Conservation (phyloP, 2,888 invertebrate genomes). For the Tachina fera region DNA sequence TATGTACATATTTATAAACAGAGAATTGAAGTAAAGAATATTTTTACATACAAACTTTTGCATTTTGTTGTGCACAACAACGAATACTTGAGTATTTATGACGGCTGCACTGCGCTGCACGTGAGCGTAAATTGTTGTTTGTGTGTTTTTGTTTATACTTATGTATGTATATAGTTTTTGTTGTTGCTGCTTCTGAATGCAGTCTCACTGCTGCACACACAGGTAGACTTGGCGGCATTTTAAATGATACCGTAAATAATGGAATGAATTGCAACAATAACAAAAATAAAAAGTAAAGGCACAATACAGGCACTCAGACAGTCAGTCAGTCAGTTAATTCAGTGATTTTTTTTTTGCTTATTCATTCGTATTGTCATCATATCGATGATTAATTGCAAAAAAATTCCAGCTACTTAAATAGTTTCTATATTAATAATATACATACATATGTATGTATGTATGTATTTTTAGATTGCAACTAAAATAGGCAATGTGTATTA, state of each 20-base stretch:
- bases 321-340: conserved; percentile 5
- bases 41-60: conserved; percentile 2
- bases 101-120: conserved; percentile 58
- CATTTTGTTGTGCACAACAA: conserved; percentile 9
- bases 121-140: conserved; percentile 55
- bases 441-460: no score
- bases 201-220: conserved; percentile 14
- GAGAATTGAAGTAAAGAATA: conserved; percentile 23
- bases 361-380: conserved; percentile 45
- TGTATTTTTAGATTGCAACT: conserved; percentile 28
- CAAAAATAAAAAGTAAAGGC: background rate
- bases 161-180: conserved; percentile 22
- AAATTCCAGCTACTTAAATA: conserved; percentile 34
- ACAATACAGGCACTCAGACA: conserved; percentile 6
- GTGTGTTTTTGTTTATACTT: conserved; percentile 11
- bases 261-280: conserved; percentile 16
- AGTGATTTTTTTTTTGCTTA: conserved; percentile 22
- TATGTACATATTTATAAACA: background rate
- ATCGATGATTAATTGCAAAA: conserved; percentile 53
- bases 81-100: conserved; percentile 30
- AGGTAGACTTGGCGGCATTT: conserved; percentile 60
- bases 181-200: conserved; percentile 42
- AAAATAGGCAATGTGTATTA: conserved; percentile 6
- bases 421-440: background rate
- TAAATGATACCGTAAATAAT: conserved; percentile 19